Conservation (phyloP, 2,113 vertebrate species). For the Tetrao urogallus region DNA sequence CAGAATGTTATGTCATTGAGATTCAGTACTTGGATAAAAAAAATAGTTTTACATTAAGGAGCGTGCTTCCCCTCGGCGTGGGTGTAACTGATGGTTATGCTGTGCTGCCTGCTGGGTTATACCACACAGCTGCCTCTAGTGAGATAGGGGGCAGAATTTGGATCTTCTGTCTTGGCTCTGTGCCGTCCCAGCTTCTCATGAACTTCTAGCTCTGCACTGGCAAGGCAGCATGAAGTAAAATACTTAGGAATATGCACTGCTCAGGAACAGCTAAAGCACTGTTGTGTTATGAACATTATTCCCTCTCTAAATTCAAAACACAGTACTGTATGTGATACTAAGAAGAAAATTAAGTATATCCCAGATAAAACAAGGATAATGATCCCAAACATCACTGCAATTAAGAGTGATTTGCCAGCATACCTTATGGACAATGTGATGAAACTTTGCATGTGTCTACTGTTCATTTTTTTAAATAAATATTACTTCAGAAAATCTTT, state of each 20-base stretch:
- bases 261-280: neutral
- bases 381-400: neutral
- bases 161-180: neutral
- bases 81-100: neutral
- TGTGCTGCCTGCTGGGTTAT: too few relatives aligned
- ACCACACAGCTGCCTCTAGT: too few relatives aligned
- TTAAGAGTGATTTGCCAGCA: neutral
- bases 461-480: neutral
- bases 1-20: neutral
- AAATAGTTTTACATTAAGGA: neutral
- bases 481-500: neutral
- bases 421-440: neutral
- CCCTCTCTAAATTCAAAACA: neutral
- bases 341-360: too few relatives aligned
- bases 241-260: too few relatives aligned
- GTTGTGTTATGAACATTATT: neutral
- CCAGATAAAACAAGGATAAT: neutral
- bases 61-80: neutral
- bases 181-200: neutral
- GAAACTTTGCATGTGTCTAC: neutral
- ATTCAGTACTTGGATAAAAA: neutral
- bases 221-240: too few relatives aligned
- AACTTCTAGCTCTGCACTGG: too few relatives aligned
- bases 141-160: neutral
- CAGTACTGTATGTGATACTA: neutral